Percentiles rank a stretch among this genome's conserved stretches.
Conservation (phyloP, 2,113 vertebrate species). For the Melanotaenia duboulayi region DNA sequence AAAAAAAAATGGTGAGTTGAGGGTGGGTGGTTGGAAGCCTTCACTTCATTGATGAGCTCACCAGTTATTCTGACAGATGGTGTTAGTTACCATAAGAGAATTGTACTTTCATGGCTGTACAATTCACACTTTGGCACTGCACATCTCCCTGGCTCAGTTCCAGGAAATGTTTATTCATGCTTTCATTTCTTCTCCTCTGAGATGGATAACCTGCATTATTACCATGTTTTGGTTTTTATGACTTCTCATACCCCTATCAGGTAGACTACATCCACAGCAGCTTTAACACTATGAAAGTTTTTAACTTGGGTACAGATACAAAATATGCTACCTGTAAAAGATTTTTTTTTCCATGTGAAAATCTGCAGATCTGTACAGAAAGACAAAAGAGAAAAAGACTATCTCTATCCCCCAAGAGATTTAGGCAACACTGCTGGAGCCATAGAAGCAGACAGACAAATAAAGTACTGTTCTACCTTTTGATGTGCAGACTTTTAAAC, state of each 20-base stretch:
- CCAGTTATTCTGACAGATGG: conserved; percentile 69
- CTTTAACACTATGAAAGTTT: background rate
- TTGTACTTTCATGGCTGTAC: conserved; percentile 52
- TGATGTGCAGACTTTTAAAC: conserved; percentile 34
- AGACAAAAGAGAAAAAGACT: background rate
- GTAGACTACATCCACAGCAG: background rate
- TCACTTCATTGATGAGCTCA: conserved; percentile 55
- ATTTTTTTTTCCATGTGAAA: background rate
- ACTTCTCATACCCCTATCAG: conserved; percentile 32
- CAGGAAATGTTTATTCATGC: conserved; percentile 58
- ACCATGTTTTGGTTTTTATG: conserved; percentile 20
- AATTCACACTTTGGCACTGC: conserved; percentile 42
- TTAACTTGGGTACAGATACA: conserved; percentile 7
- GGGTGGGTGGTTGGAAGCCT: conserved; percentile 10
- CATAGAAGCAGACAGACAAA: conserved; percentile 24
- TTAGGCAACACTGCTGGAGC: conserved; percentile 9
- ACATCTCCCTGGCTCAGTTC: conserved; percentile 52
- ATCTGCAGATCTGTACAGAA: conserved; percentile 16
- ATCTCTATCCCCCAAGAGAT: background rate
- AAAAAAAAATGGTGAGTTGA: background rate
- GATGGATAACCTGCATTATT: conserved; percentile 37
- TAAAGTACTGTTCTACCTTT: conserved; percentile 37
- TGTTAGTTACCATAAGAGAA: conserved; percentile 66
- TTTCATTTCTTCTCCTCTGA: conserved; percentile 43
- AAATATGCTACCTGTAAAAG: background rate